Evolutionary conservation across 2,797 vertebrate species (phyloP).

Genomic region (Thalassophryne amazonica): DNA sequence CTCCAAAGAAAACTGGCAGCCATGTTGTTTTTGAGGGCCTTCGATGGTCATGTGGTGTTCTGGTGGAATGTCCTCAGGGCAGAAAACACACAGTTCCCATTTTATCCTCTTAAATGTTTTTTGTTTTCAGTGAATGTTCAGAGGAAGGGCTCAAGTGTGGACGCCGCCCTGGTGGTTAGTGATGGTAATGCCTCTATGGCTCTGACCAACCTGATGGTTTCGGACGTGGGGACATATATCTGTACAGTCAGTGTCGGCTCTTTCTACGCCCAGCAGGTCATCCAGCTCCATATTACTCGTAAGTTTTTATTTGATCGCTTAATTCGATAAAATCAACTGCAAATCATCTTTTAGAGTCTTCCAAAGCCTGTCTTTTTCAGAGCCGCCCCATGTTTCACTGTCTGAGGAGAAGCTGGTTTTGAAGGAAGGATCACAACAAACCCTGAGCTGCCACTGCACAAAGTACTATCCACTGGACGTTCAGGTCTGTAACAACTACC

Average conservation of each 20-base stretch:
- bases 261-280: constrained; percentile 79
- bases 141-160: constrained; percentile 59
- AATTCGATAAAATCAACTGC: neutral
- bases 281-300: constrained; percentile 77
- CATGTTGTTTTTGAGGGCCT: no score
- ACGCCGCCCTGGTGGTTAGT: constrained; percentile 41
- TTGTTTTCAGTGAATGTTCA: constrained; percentile 50
- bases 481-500: constrained; percentile 46
- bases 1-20: no score
- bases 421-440: constrained; percentile 42
- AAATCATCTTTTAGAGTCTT: neutral
- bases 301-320: constrained; percentile 40
- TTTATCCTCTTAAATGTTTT: neutral
- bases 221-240: constrained; percentile 83
- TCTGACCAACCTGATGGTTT: constrained; percentile 68
- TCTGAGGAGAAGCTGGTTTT: constrained; percentile 64
- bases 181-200: constrained; percentile 76
- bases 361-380: constrained; percentile 35
- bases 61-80: no score
- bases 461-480: constrained; percentile 86
- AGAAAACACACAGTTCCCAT: no score
- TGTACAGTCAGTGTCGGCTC: constrained; percentile 70
- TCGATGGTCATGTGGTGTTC: no score
- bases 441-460: constrained; percentile 74
- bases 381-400: constrained; percentile 70